Percentiles rank a stretch among this genome's conserved stretches.
These are phyloP conservation scores for Sebastolobus alascanus DNA, from an alignment of 2,797 vertebrate species.

Conservation along the genomic window DNA sequence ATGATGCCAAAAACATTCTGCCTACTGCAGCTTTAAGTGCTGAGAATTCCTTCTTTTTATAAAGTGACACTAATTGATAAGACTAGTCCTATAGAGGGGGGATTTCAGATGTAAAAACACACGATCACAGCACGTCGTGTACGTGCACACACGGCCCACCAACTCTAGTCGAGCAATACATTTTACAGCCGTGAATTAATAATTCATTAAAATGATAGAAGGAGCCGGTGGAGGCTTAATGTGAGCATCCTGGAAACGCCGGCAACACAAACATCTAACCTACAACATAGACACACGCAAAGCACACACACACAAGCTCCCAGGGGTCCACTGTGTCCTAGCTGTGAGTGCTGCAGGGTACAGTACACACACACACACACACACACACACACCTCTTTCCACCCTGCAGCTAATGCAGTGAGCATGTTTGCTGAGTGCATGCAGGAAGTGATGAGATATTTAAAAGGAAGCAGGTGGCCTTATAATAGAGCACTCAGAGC, in stretches of 20 bases:
- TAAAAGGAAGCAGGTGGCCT: constrained; percentile 70
- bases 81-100: constrained; percentile 25
- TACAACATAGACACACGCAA: constrained; percentile 12
- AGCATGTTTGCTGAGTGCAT: constrained; percentile 63
- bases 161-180: constrained; percentile 18
- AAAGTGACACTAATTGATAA: constrained; percentile 64
- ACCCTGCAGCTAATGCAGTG: constrained; percentile 50
- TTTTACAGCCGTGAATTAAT: constrained; percentile 54
- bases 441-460: constrained; percentile 77
- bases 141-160: background rate
- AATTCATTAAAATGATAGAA: constrained; percentile 65
- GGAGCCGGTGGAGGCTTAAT: constrained; percentile 40
- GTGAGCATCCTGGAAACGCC: constrained; percentile 52
- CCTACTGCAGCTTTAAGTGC: constrained; percentile 33
- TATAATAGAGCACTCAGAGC: constrained; percentile 62
- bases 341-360: constrained; percentile 29
- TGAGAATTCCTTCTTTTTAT: constrained; percentile 7
- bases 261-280: constrained; percentile 34
- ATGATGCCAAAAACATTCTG: background rate
- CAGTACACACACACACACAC: constrained; percentile 16
- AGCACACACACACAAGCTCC: background rate
- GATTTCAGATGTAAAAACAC: constrained; percentile 7
- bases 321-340: background rate
- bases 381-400: constrained; percentile 12
- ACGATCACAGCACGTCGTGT: constrained; percentile 3